phyloP scores from a whole-genome alignment of 2,113 vertebrate genomes.

The Pampusana beccarii region DNA sequence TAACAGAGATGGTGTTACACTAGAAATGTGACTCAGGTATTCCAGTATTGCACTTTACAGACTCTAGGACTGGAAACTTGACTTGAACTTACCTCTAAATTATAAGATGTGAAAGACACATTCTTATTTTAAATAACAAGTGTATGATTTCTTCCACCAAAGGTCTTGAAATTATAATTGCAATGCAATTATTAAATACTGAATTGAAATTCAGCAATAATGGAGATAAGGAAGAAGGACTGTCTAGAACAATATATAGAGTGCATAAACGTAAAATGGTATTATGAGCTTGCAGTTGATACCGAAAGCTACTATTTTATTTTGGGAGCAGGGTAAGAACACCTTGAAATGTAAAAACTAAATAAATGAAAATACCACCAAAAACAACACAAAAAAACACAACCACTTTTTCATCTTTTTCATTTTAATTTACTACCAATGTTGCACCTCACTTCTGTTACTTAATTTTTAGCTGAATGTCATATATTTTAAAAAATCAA shows the following conservation, averaged over 20 bases:
- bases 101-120: not conserved
- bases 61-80: not conserved
- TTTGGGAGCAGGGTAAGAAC: not conserved
- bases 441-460: not conserved
- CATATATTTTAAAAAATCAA: not conserved
- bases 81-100: not conserved
- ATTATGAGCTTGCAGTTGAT: not conserved
- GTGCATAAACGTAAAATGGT: too few species aligned
- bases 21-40: not conserved
- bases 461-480: not conserved
- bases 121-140: constrained; percentile 11
- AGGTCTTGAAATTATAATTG: too few species aligned
- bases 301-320: not conserved
- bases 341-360: not conserved
- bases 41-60: not conserved
- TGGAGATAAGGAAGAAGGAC: too few species aligned
- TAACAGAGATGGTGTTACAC: not conserved
- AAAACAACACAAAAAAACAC: not conserved
- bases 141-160: not conserved
- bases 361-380: not conserved
- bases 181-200: too few species aligned
- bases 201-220: too few species aligned
- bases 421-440: not conserved
- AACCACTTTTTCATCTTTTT: fast-evolving
- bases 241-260: too few species aligned